A percentile compares a stretch with the other conserved stretches of the same genome.
These are phyloP conservation scores for Seriola quinqueradiata DNA, from an alignment of 2,113 vertebrate genomes.

Conservation along the genomic window DNA sequence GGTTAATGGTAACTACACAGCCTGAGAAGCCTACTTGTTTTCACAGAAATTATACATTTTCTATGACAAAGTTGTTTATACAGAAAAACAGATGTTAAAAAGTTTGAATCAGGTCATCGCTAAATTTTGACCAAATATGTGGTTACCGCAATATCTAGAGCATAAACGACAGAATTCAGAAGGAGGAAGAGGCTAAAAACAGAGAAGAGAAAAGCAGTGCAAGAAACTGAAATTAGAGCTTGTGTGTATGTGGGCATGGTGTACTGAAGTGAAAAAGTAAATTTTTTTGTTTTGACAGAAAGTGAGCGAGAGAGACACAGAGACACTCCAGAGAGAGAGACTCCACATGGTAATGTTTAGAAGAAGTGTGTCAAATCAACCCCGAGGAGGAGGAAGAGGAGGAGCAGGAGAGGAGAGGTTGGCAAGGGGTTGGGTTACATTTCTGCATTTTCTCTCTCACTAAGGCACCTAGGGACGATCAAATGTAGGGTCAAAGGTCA, in stretches of 20 bases:
- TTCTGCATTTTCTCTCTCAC: constrained; percentile 64
- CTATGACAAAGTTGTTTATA: not conserved
- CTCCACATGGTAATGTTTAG: constrained; percentile 71
- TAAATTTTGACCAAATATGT: not conserved
- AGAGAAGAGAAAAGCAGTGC: not conserved
- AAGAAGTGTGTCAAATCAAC: constrained; percentile 63
- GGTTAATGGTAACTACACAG: not conserved
- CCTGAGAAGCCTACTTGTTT: not conserved
- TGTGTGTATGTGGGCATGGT: not conserved
- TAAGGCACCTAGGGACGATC: constrained; percentile 39
- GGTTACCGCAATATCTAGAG: not conserved
- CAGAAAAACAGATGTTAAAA: not conserved
- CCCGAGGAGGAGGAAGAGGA: constrained; percentile 52
- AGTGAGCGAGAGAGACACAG: constrained; percentile 12
- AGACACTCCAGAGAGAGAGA: constrained; percentile 13
- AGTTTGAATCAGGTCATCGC: not conserved
- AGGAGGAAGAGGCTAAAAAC: not conserved
- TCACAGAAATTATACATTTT: not conserved
- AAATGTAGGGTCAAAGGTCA: constrained; percentile 60
- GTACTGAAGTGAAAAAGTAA: constrained; percentile 6
- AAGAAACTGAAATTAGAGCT: constrained; percentile 8
- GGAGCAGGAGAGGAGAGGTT: constrained; percentile 13
- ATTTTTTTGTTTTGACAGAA: constrained; percentile 45
- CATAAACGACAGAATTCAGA: not conserved
- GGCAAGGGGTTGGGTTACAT: constrained; percentile 46